A percentile compares a stretch with the other conserved stretches of the same genome.
These are phyloP conservation scores for Ascidia mentula DNA, from an alignment of 23 tunicate genomes.

Conservation along the genomic window DNA sequence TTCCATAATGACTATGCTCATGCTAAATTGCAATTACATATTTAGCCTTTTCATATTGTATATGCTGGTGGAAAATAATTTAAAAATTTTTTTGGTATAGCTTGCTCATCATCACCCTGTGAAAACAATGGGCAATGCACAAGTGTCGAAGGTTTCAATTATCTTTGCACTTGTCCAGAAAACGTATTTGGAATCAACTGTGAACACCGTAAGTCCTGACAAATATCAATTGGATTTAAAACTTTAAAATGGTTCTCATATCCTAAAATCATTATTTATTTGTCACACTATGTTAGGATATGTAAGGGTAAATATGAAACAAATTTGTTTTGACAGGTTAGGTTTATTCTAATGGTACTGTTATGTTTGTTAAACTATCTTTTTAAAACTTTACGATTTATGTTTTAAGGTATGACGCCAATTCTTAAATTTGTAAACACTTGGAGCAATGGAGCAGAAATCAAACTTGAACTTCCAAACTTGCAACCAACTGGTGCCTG, in stretches of 20 bases:
- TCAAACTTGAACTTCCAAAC: constrained; percentile 50
- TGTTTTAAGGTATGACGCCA: constrained; percentile 37
- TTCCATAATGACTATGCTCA: no score
- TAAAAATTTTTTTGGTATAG: constrained; percentile 22
- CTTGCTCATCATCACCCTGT: constrained; percentile 52
- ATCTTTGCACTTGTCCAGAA: constrained; percentile 40
- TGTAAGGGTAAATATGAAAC: no score
- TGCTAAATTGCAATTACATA: no score
- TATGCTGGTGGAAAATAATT: no score
- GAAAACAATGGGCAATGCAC: constrained; percentile 55
- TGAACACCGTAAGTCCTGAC: constrained; percentile 62
- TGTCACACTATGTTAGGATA: no score
- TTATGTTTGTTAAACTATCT: no score
- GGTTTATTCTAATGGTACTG: no score
- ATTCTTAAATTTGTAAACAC: constrained; percentile 39
- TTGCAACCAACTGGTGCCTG: constrained; percentile 25
- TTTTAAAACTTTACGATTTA: background rate
- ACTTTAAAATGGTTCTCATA: no score
- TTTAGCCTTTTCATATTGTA: no score
- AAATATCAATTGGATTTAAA: no score
- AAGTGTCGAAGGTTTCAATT: constrained; percentile 25
- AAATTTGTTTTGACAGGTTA: no score
- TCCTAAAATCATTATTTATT: no score
- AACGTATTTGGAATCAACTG: constrained; percentile 52
- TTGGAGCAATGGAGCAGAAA: constrained; percentile 55